Base-by-base conservation (phyloP, 1,140 invertebrate genomes). In the Trichogramma pretiosum region DNA sequence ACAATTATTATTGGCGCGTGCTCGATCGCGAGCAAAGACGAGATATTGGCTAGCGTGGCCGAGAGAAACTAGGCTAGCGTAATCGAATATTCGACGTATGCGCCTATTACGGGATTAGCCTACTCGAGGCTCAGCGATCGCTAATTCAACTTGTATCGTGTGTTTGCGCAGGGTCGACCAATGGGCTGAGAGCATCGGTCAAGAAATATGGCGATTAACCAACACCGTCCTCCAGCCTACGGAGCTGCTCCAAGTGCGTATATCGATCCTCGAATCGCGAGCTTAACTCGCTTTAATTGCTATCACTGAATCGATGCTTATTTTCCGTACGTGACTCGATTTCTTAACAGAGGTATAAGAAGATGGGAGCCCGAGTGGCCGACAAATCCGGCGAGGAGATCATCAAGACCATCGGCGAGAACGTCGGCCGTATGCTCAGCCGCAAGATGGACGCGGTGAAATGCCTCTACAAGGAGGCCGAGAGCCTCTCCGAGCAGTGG, bases 401-500 rank as follows among this genome's bases (percentile, higher is more conserved):
- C 49, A 76, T 91, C 44, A 75, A 77, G 38, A 80, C 81, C 22
- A 87, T 89, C 33, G 77, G 83, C 18, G 74, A 78, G 33, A 86
- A 83, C 50, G 81, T 90, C 28, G 79, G 80, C 37, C 77, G 77
- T 13, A 87, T 89, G 84, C 71, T 90, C 39, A 77, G 82, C 30
- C 75, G 83, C 41, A 91, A 90, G 77, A 87, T 87, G 72, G 84
- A 89, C 53, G 86, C 87, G 18, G 81, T 90, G 34, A 79, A 83
- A 73, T 86, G 84, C 55, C 84, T 89, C 49, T 77, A 81, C 48
- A 74, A 79, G 35, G 75, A 72, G 32, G 84, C 86, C 1, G 84
- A 88, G 63, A 58, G 69, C 1, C 57, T 74, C 18, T 78, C 82
- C 1, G 76, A 80, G 61, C 66, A 76, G 30, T 83, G 80, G 57